Base-by-base conservation (phyloP, 2,113 vertebrate species). In the Perccottus glenii region DNA sequence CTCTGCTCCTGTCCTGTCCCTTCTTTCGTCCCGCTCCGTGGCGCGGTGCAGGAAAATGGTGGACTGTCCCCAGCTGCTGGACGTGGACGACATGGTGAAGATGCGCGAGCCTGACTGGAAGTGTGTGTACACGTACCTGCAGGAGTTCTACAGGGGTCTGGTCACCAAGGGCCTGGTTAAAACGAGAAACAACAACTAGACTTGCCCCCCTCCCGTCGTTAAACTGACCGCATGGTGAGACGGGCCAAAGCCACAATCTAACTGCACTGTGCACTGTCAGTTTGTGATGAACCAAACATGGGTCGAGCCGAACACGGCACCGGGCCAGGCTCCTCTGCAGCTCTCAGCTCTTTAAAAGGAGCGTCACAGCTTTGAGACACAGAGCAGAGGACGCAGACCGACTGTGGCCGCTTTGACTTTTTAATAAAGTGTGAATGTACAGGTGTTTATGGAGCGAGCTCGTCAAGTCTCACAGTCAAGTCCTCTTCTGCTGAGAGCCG, bases 111-210 rank as follows among this genome's bases (percentile, higher is more conserved):
- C 97, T 0, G 98, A 99, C 93, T 99, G 98, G 98, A 99, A 99
- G 96, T 99, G 98, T 93, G 98, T 99, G 90, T 99, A 99, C 95
- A 99, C 98, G 90, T 99, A 99, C 94, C 95, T 99, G 94, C 98
- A 99, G 94, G 98, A 99, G 91, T 98, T 97, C 95, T 99, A 99
- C 96, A 94, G 97, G 91, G 96, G 96, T 85, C 94, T 99, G 94
- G 98, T 98, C 92, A 95, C 94, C 92, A 98, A 98, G 92, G 97
- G 98, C 92, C 95, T 99, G 94, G 98, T 99, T 94, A 99, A 98
- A 96, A 98, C 96, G 95, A 98, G 99, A 96, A 96, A 96, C 95
- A 95, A 96, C 93, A 93, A 95, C 89, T 98, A 98, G 93, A 90
- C 92, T 87, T 73, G 78, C 82, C 62, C 65, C 77, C 72, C 56